phyloP scores from a whole-genome alignment of 1,140 invertebrate genomes.

The Dryas iulia region DNA sequence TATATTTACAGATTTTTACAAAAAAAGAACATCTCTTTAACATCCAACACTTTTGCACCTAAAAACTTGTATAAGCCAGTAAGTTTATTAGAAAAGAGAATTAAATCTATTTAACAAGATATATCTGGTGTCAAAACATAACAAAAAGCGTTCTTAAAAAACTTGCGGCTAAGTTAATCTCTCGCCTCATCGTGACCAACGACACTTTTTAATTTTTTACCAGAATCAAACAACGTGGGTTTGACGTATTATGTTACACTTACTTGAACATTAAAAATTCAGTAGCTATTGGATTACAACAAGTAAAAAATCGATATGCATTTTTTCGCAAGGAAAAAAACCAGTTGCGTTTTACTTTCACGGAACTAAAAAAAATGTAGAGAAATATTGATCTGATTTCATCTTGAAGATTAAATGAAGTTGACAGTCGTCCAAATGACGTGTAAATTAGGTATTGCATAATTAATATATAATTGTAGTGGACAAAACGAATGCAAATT shows the following conservation, averaged over 20 bases:
- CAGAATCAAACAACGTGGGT: slow-evolving; percentile 4
- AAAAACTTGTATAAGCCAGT: not conserved
- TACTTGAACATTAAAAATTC: slow-evolving; percentile 41
- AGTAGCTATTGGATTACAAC: slow-evolving; percentile 42
- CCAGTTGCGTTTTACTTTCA: slow-evolving; percentile 30
- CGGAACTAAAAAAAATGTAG: slow-evolving; percentile 14
- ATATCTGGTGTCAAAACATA: slow-evolving; percentile 13
- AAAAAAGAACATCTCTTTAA: not conserved
- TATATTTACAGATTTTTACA: too few species aligned
- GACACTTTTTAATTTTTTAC: slow-evolving; percentile 11
- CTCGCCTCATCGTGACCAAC: not conserved
- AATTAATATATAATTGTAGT: slow-evolving; percentile 19
- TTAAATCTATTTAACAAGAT: slow-evolving; percentile 5
- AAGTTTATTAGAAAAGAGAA: not conserved
- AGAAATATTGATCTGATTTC: slow-evolving; percentile 12
- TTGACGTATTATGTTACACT: slow-evolving; percentile 42
- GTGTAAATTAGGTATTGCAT: slow-evolving; percentile 18
- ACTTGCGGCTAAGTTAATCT: slow-evolving; percentile 12
- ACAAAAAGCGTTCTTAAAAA: slow-evolving; percentile 15
- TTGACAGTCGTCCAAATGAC: slow-evolving; percentile 21
- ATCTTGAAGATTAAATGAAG: slow-evolving; percentile 16
- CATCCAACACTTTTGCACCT: not conserved
- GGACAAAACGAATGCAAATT: slow-evolving; percentile 10
- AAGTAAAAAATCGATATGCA: slow-evolving; percentile 26
- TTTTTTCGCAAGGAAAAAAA: slow-evolving; percentile 26